These are phyloP conservation scores for Pomatorhinus ruficollis DNA, from an alignment of 2,113 vertebrate genomes.

Conservation along the genomic window DNA sequence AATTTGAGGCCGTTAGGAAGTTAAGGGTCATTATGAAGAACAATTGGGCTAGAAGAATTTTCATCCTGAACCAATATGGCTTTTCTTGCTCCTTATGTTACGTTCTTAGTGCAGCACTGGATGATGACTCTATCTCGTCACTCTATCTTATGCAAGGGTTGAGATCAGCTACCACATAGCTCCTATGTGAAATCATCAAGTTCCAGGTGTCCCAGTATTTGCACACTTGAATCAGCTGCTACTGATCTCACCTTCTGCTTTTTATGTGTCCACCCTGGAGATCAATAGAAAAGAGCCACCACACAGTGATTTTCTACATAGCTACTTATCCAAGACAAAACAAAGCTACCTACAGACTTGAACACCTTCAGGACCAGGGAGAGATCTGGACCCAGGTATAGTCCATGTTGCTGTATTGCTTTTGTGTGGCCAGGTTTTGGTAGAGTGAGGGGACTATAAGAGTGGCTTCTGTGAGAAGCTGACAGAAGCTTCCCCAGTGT, in stretches of 20 bases:
- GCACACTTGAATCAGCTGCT: rapidly evolving
- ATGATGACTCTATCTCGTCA: background rate
- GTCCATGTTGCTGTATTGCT: background rate
- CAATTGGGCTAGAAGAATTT: background rate
- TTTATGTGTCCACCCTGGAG: background rate
- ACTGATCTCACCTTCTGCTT: background rate
- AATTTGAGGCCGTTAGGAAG: background rate
- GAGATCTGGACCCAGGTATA: background rate
- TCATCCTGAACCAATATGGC: background rate
- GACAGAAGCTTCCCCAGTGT: background rate
- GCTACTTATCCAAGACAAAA: background rate
- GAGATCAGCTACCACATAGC: background rate
- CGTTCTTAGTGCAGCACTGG: background rate
- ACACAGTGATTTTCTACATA: background rate
- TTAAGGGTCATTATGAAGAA: background rate
- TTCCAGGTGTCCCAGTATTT: background rate
- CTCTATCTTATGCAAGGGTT: too few relatives aligned
- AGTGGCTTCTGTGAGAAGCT: background rate
- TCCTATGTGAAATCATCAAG: background rate
- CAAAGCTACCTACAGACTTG: background rate
- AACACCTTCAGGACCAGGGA: background rate
- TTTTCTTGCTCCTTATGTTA: background rate
- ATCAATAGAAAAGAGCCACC: background rate
- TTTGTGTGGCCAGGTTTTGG: background rate
- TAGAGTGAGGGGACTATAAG: rapidly evolving